Evolutionary conservation across 2,113 vertebrate genomes (phyloP).

Genomic region (Litocranius walleri): DNA sequence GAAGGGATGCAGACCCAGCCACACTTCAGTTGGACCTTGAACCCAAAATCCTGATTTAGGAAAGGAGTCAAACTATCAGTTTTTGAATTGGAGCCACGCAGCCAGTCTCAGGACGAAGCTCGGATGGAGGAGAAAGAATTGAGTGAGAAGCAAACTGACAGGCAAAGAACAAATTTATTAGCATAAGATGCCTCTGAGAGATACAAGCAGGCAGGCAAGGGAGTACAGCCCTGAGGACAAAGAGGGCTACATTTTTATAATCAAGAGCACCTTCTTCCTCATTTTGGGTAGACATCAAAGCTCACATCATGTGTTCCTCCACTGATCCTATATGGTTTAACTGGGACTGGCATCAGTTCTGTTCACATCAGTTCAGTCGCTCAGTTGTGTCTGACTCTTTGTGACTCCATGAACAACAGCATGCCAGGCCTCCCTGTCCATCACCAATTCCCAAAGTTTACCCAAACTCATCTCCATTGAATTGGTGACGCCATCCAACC

Average conservation of each 20-base stretch:
- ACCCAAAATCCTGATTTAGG: background rate
- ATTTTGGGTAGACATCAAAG: background rate
- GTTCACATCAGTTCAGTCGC: background rate
- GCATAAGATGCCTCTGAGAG: background rate
- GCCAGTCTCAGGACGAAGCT: background rate
- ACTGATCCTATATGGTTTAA: background rate
- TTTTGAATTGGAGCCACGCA: background rate
- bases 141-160: background rate
- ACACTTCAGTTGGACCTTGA: background rate
- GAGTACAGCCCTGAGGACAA: background rate
- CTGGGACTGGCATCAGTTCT: background rate
- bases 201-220: background rate
- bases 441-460: fast-evolving
- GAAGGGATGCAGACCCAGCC: background rate
- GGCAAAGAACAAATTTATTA: background rate
- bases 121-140: background rate
- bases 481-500: background rate
- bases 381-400: fast-evolving
- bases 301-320: background rate
- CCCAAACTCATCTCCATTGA: background rate
- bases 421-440: background rate
- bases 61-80: background rate
- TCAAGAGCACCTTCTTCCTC: background rate
- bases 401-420: background rate
- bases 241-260: background rate